phyloP scores from a whole-genome alignment of 2,113 vertebrate species.

The Bubalus kerabau region DNA sequence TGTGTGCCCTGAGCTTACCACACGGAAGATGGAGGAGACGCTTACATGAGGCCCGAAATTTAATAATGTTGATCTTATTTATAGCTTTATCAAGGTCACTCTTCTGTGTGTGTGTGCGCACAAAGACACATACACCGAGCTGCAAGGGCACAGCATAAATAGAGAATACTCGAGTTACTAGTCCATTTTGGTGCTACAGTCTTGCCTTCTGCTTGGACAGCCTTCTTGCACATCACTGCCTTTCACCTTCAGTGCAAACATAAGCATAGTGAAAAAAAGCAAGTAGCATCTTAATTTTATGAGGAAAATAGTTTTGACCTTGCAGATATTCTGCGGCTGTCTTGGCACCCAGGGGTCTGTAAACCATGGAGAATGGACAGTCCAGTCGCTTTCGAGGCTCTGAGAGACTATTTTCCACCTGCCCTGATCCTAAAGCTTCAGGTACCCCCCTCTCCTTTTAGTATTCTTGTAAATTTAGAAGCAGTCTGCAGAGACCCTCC shows the following conservation, averaged over 20 bases:
- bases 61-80: neutral
- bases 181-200: neutral
- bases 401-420: neutral
- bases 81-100: neutral
- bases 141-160: neutral
- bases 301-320: neutral
- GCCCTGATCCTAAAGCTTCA: neutral
- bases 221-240: neutral
- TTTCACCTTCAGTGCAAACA: neutral
- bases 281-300: neutral
- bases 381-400: neutral
- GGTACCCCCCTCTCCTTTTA: neutral
- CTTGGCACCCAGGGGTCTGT: neutral
- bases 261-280: neutral
- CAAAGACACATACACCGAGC: no score
- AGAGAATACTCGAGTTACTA: accelerated
- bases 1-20: accelerated
- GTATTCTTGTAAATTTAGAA: neutral
- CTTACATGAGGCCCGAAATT: accelerated
- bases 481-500: neutral
- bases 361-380: no score
- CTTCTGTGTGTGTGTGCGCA: neutral
- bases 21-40: neutral
- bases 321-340: no score
- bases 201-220: no score